Base-by-base conservation (phyloP, 2,797 vertebrate genomes). In the Sarcoramphus papa region DNA sequence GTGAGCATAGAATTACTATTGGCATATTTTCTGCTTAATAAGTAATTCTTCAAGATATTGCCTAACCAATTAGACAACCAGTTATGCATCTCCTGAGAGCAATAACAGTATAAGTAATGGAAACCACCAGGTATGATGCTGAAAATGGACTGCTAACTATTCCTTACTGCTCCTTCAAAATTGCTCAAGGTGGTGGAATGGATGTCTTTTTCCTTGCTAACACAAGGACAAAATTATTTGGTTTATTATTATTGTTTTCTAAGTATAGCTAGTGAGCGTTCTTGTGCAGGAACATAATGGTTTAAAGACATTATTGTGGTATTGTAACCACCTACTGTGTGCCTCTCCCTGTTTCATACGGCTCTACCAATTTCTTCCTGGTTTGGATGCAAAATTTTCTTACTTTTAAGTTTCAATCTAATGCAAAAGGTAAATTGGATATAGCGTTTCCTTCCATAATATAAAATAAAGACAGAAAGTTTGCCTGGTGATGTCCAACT, bases 71-170 rank as follows among this genome's bases (percentile, higher is more conserved):
- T 94, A 93, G 84, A 93, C 86, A 70, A 95, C 64, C 81, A 82
- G 81, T 92, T 95, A 93, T 70, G 84, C 35, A 48, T 89, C 92
- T 94, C 91, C 48, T 77, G 96, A 89, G 96, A 93, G 75, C 78
- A 88, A 48, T 91, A 92, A 48, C 63, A 48, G 33, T 62, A 28
- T 51, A 96, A 95, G 45, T 79, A 80, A 85, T 94, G 89, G 84
- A 92, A 92, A 85, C 74, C 86, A 89, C 56, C 63, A 96, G 84
- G 89, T 95, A 92, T 31, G 81, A 67, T 87, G 78, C 59, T 94
- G 92, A 51, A 96, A 95, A 91, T 80, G 63, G 70, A 45, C 84
- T 82, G n/a, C 69, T 84, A 89, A 89, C 69, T 74, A 15, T 84
- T 95, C 57, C 65, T 94, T 74, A 74, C 28, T 92, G 64, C 19